Percentiles rank a stretch among this genome's conserved stretches.
phyloP scores from a whole-genome alignment of 2,888 invertebrate species.

The Drosophila helvetica region DNA sequence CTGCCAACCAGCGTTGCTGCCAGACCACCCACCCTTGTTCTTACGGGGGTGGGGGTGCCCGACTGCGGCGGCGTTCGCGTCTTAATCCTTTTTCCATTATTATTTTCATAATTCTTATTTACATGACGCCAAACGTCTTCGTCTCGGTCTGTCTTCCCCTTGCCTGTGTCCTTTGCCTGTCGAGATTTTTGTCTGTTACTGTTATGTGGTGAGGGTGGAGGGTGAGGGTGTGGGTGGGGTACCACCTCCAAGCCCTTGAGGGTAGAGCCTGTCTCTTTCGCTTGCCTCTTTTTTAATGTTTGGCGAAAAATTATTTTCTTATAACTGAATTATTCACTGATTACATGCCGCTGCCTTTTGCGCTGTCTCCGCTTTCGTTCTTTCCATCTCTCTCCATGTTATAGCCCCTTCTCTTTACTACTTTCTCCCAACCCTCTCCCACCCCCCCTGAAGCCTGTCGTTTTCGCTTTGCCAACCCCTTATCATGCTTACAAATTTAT shows the following conservation, averaged over 20 bases:
- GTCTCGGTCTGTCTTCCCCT: conserved; percentile 22
- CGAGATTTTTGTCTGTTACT: conserved; percentile 71
- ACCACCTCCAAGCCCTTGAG: conserved; percentile 2
- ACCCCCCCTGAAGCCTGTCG: conserved; percentile 12
- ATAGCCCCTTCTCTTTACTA: conserved; percentile 12
- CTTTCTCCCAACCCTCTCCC: background rate
- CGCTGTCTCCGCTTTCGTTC: conserved; percentile 4
- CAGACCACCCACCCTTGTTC: conserved; percentile 25
- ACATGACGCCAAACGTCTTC: conserved; percentile 79
- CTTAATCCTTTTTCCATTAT: conserved; percentile 84
- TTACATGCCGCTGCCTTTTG: conserved; percentile 58
- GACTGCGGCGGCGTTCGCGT: conserved; percentile 62
- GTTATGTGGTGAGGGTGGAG: conserved; percentile 36
- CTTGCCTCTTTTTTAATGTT: conserved; percentile 66
- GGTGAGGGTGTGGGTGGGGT: conserved; percentile 3
- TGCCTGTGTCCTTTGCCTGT: conserved; percentile 30
- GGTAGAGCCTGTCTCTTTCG: conserved; percentile 55
- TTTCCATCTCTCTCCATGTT: conserved; percentile 4
- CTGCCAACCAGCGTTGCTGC: conserved; percentile 29
- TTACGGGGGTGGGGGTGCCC: conserved; percentile 12
- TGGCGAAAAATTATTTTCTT: conserved; percentile 80
- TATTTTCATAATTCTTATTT: conserved; percentile 84
- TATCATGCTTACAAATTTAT: conserved; percentile 54
- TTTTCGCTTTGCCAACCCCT: conserved; percentile 52
- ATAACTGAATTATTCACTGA: conserved; percentile 82